phyloP scores from a whole-genome alignment of 2,797 vertebrate species.

The Peromyscus eremicus region DNA sequence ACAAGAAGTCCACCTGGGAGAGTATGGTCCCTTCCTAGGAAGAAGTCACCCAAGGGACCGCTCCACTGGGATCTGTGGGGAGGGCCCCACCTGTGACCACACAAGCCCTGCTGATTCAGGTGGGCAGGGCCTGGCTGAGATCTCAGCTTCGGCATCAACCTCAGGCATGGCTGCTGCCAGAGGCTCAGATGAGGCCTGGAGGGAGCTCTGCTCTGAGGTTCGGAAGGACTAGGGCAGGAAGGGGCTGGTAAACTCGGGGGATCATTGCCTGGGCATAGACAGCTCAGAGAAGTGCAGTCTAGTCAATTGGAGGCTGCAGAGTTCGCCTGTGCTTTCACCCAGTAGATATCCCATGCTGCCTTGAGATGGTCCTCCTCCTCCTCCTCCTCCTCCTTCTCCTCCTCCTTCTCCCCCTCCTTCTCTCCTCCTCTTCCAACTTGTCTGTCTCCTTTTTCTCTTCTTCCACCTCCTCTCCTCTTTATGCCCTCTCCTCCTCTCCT shows the following conservation, averaged over 20 bases:
- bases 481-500: too few relatives aligned
- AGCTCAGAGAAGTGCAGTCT: neutral
- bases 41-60: neutral
- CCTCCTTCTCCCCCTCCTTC: neutral
- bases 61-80: neutral
- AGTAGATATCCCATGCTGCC: too few relatives aligned
- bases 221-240: neutral
- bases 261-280: neutral
- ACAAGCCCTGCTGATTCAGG: neutral
- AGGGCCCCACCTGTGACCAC: neutral
- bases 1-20: neutral
- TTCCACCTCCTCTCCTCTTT: too few relatives aligned
- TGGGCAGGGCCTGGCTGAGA: neutral
- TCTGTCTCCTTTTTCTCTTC: neutral
- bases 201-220: neutral
- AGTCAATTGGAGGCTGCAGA: neutral
- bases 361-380: neutral
- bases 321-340: neutral
- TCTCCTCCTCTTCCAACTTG: neutral
- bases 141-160: neutral
- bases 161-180: neutral
- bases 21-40: neutral
- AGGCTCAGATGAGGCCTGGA: neutral
- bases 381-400: neutral
- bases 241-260: neutral